Evolutionary conservation across 2,113 vertebrate species (phyloP).

Genomic region (Rhizomys pruinosus): DNA sequence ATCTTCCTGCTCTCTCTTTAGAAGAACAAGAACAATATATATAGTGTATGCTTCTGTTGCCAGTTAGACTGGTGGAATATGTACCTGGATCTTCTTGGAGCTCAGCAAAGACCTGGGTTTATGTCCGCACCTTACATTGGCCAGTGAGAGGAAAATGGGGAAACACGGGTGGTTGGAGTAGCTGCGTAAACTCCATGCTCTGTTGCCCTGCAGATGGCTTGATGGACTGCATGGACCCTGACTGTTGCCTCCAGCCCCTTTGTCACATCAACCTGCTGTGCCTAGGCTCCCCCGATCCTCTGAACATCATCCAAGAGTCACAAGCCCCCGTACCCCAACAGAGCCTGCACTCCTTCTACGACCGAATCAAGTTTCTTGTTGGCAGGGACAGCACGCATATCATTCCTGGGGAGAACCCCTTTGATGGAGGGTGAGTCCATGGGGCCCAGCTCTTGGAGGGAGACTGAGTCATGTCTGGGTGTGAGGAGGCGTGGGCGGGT

Average conservation of each 20-base stretch:
- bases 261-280: constrained; percentile 94
- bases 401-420: constrained; percentile 94
- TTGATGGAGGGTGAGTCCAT: constrained; percentile 93
- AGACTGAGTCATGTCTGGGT: background rate
- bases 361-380: constrained; percentile 95
- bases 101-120: background rate
- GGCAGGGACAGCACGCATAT: constrained; percentile 96
- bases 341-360: constrained; percentile 94
- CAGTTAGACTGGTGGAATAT: background rate
- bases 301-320: constrained; percentile 97
- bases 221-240: constrained; percentile 98
- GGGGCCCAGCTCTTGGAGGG: background rate
- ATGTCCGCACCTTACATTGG: background rate
- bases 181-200: background rate
- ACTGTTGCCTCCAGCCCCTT: constrained; percentile 96
- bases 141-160: background rate
- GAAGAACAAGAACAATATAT: no score
- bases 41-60: background rate
- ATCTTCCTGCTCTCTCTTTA: background rate
- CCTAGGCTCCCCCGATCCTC: constrained; percentile 95
- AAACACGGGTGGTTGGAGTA: background rate
- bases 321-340: constrained; percentile 90
- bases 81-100: background rate
- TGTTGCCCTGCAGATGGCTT: constrained; percentile 91
- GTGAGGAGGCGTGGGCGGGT: background rate